Evolutionary conservation across 2,888 invertebrate genomes (phyloP).

Genomic region (Drosophila histrio): DNA sequence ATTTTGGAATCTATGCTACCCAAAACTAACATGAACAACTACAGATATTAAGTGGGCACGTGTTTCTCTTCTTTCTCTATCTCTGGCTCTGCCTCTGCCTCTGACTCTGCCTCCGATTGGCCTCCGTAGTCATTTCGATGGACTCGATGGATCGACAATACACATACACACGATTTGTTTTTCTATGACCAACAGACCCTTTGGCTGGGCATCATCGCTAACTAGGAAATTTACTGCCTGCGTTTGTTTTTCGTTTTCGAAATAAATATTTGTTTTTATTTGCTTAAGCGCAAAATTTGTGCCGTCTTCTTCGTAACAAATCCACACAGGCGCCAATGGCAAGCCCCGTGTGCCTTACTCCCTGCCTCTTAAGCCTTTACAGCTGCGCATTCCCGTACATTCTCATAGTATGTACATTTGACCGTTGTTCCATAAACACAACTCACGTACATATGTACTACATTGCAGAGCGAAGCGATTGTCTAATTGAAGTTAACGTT

Average conservation of each 20-base stretch:
- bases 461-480: background rate
- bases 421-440: background rate
- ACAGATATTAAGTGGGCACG: slow-evolving; percentile 72
- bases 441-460: too few relatives aligned
- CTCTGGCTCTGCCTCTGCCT: too few relatives aligned
- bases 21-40: slow-evolving; percentile 31
- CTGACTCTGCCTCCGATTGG: background rate
- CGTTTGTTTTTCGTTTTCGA: slow-evolving; percentile 59
- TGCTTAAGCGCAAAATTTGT: slow-evolving; percentile 60
- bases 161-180: slow-evolving; percentile 65
- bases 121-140: slow-evolving; percentile 3
- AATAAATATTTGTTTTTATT: slow-evolving; percentile 69
- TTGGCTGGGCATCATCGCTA: slow-evolving; percentile 27
- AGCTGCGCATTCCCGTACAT: slow-evolving; percentile 45
- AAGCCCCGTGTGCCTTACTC: slow-evolving; percentile 1
- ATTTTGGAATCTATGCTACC: background rate
- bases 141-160: slow-evolving; percentile 26
- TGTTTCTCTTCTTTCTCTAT: slow-evolving; percentile 47
- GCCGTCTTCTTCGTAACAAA: slow-evolving; percentile 46
- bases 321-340: slow-evolving; percentile 57
- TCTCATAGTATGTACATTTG: background rate
- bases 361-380: slow-evolving; percentile 60
- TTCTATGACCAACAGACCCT: slow-evolving; percentile 62
- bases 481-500: background rate
- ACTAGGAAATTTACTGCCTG: slow-evolving; percentile 35